phyloP scores from a whole-genome alignment of 2,797 vertebrate species.

The Chanos chanos region DNA sequence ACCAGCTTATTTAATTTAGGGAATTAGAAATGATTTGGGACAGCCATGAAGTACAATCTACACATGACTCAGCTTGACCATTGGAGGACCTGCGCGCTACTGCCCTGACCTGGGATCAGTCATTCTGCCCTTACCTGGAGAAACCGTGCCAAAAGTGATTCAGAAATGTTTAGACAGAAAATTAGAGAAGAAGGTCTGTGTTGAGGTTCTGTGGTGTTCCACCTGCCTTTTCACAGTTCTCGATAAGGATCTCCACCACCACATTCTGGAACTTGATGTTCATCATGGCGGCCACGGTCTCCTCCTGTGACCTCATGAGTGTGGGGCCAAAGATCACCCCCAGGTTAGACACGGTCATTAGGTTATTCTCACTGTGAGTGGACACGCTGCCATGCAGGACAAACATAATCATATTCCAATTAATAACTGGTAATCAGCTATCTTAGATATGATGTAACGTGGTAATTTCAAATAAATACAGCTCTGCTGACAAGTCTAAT shows the following conservation, averaged over 20 bases:
- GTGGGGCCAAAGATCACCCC: constrained; percentile 97
- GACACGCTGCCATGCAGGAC: constrained; percentile 77
- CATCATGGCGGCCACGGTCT: constrained; percentile 98
- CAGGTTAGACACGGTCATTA: constrained; percentile 97
- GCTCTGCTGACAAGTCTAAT: too few relatives aligned
- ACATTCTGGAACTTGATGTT: constrained; percentile 99
- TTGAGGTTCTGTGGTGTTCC: background rate
- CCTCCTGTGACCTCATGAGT: constrained; percentile 94
- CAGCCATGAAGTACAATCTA: too few relatives aligned
- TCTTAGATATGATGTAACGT: too few relatives aligned
- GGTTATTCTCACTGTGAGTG: constrained; percentile 87
- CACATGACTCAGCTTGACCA: too few relatives aligned
- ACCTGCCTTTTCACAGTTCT: constrained; percentile 73
- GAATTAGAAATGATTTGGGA: too few relatives aligned
- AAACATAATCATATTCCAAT: background rate
- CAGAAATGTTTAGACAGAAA: too few relatives aligned
- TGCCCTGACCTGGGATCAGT: too few relatives aligned
- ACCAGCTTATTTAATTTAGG: too few relatives aligned
- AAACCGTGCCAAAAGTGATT: too few relatives aligned
- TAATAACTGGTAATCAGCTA: background rate
- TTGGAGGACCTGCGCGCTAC: too few relatives aligned
- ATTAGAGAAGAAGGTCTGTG: background rate
- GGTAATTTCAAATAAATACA: background rate
- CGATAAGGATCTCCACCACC: constrained; percentile 95
- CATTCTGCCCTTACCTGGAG: too few relatives aligned